A percentile compares a stretch with the other conserved stretches of the same genome.
These are phyloP conservation scores for Asarcornis scutulata DNA, from an alignment of 2,113 vertebrate species.

Conservation along the genomic window DNA sequence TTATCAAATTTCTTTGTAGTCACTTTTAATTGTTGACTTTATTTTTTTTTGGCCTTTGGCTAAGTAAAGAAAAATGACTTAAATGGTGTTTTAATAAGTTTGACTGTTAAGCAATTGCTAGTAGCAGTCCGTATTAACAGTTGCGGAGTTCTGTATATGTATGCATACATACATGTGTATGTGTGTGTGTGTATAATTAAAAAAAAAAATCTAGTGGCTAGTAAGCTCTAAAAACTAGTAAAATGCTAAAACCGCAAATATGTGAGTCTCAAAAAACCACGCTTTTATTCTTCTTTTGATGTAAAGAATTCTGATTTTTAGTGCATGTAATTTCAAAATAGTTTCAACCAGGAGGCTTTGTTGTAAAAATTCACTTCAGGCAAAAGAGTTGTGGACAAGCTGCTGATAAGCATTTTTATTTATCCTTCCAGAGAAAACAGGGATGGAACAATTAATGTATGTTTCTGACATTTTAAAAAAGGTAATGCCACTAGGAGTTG, in stretches of 20 bases:
- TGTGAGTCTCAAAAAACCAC: background rate
- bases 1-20: conserved; percentile 61
- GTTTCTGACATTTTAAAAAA: background rate
- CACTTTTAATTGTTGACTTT: background rate
- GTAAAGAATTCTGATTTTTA: background rate
- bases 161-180: accelerated
- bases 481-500: background rate
- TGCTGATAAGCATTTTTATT: background rate
- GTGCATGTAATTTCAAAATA: background rate
- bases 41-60: background rate
- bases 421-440: background rate
- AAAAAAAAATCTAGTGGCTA: background rate
- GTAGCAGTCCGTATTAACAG: conserved; percentile 14
- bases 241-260: background rate
- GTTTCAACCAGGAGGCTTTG: background rate
- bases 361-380: background rate
- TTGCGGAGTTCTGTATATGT: background rate
- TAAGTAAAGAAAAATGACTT: conserved; percentile 62
- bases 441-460: background rate
- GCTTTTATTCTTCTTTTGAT: too few species aligned
- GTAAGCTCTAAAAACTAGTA: background rate
- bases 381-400: background rate
- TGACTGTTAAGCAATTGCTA: conserved; percentile 39
- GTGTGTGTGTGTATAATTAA: too few species aligned
- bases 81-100: conserved; percentile 63